These are phyloP conservation scores for Caenorhabditis macrosperma DNA, from an alignment of 2,888 invertebrate species.

Conservation along the genomic window DNA sequence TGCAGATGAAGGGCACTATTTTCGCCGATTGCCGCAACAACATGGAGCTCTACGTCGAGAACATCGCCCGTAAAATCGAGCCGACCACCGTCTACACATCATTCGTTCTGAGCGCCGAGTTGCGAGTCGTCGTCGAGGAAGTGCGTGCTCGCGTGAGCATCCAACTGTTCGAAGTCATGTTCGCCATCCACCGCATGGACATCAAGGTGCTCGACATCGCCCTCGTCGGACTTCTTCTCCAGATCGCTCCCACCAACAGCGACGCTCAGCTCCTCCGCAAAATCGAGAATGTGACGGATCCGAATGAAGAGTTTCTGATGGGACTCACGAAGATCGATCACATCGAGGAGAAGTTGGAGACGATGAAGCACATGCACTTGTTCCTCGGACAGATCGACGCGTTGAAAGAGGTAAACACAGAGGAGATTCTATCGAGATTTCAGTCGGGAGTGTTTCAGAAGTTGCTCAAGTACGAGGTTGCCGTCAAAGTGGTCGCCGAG, in stretches of 20 bases:
- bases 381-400: slow-evolving; percentile 54
- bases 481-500: slow-evolving; percentile 26
- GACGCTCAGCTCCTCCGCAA: slow-evolving; percentile 57
- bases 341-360: slow-evolving; percentile 74
- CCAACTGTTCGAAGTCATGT: slow-evolving; percentile 75
- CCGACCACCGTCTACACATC: background rate
- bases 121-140: slow-evolving; percentile 29
- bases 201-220: slow-evolving; percentile 37
- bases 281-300: slow-evolving; percentile 19
- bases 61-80: slow-evolving; percentile 49
- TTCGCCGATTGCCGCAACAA: slow-evolving; percentile 43
- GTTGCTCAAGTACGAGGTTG: slow-evolving; percentile 19
- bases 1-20: slow-evolving; percentile 51
- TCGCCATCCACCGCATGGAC: slow-evolving; percentile 72
- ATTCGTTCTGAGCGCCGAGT: slow-evolving; percentile 23
- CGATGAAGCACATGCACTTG: slow-evolving; percentile 71
- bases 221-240: slow-evolving; percentile 35
- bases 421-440: background rate
- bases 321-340: slow-evolving; percentile 74
- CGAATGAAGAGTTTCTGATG: slow-evolving; percentile 54
- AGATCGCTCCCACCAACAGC: slow-evolving; percentile 59
- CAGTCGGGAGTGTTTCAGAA: slow-evolving; percentile 37
- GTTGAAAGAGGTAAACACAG: slow-evolving; percentile 12
- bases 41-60: slow-evolving; percentile 53
- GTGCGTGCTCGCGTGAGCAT: slow-evolving; percentile 65